Evolutionary conservation across 2,113 vertebrate species (phyloP).

Genomic region (Odontophorus gujanensis): DNA sequence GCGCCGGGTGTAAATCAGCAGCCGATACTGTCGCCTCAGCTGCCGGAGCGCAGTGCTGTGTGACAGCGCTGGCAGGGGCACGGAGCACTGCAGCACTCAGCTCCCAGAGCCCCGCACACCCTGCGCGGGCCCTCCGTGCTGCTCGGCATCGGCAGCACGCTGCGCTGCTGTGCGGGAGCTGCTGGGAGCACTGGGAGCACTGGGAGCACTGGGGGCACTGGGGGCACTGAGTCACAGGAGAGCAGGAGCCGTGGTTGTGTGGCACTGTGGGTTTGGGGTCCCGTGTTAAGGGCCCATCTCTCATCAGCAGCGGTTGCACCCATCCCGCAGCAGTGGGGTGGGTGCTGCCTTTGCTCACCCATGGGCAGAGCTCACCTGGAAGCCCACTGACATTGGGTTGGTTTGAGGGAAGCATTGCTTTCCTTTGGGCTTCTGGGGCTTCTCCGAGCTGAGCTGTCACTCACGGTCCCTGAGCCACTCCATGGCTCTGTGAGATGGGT

Average conservation of each 20-base stretch:
- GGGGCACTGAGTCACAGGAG: background rate
- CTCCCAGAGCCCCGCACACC: too few species aligned
- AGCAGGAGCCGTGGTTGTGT: too few species aligned
- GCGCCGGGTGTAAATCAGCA: background rate
- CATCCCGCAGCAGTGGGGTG: fast-evolving
- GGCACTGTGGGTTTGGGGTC: too few species aligned
- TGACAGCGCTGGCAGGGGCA: background rate
- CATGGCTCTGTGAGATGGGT: too few species aligned
- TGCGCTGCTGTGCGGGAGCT: too few species aligned
- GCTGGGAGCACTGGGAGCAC: background rate
- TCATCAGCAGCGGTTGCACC: fast-evolving
- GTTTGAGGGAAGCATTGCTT: background rate
- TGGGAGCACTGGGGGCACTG: too few species aligned
- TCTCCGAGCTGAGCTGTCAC: fast-evolving
- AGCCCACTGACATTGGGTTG: too few species aligned
- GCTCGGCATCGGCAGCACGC: too few species aligned
- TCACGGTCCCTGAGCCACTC: too few species aligned
- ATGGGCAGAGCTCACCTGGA: background rate
- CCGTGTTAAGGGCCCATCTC: background rate
- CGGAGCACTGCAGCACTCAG: background rate
- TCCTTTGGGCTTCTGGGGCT: background rate
- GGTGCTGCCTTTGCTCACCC: fast-evolving
- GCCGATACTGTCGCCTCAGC: background rate
- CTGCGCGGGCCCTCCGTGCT: too few species aligned
- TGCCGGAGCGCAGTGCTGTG: background rate